Base-by-base conservation (phyloP, 2,113 vertebrate species). In the Mesocricetus auratus region DNA sequence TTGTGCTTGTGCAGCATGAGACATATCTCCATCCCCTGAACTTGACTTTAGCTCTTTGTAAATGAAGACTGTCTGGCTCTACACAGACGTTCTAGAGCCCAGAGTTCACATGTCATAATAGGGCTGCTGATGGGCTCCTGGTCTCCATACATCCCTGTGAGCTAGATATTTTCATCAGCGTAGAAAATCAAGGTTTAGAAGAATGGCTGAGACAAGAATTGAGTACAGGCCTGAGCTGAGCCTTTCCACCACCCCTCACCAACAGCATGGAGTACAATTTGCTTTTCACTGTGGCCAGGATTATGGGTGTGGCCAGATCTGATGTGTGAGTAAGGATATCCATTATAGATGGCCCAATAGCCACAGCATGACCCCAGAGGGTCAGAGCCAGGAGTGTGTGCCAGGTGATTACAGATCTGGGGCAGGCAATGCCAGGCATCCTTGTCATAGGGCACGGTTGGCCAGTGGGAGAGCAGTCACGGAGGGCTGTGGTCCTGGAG, bases 221-320 rank as follows among this genome's bases (percentile, higher is more conserved):
- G 74, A 47, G 16, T 8, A 8, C 0, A 29, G 50, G 13, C 47
- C 64, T 53, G 69, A 19, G 0, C 62, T 62, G 9, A 2, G 11
- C 22, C 58, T 7, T n/a, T 58, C 60, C 5, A 36, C 24, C 31
- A 47, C 0, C 2, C 7, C 0, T 0, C 42, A 24, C 47, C 22
- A n/a, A 17, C 56, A 75, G 24, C 2, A 0, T 15, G 17, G 58
- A 66, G 42, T 2, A 0, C 24, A 36, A 85, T 78, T 92, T 36
- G 26, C 10, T 56, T 90, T 73, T 62, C 3, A 1, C 50, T 21
- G 10, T 26, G 29, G 15, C 88, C 26, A 24, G 56, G 39, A 21
- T 56, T 13, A 36, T 50, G n/a, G 36, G 17, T n/a, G 1, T 24
- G 60, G n/a, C n/a, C n/a, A n/a, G 6, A 68, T 74, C 42, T 71